Base-by-base conservation (phyloP, 2,888 invertebrate genomes). In the Craniophora ligustri region DNA sequence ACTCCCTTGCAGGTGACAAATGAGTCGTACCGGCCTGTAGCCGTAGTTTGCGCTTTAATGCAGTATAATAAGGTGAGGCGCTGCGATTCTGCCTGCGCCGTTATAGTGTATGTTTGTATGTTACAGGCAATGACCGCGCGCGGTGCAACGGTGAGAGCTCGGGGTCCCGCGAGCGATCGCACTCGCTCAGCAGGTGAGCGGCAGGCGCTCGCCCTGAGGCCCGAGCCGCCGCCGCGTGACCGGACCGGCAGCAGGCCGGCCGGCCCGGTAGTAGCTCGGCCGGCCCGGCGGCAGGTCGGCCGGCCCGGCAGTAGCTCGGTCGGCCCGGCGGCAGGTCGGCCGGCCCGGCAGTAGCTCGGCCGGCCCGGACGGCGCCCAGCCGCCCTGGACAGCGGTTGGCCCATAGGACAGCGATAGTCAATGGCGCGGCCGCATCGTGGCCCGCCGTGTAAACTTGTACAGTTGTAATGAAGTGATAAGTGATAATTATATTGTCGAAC, bases 171-270 rank as follows among this genome's bases (percentile, higher is more conserved):
- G 87, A 86, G 81, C 90, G 93, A 39, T 93, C 93, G 74, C 94
- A 96, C 87, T 96, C 96, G 79, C 94, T 96, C 73, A 96, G 96
- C 81, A 94, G 96, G 95, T 96, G 95, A 96, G 94, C 89, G 82
- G 84, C 83, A 71, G 58, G 73, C 79, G 46, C 53, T 76, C 78
- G 76, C 74, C 80, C 78, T 46, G 48, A 47, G 50, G 38, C 50
- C 50, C 31, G 65, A 72, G 72, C 68, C 67, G 71, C 41, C 40
- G 57, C 34, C 36, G 36, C 21, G 31, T 41, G 41, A 45, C 28
- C 42, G 21, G 69, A 68, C 67, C 67, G 39, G 41, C 40, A 45
- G 35, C 35, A 36, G 28, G 11, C 13, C 11, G 41, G 41, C 51
- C 41, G 26, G 36, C 16, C n/a, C n/a, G n/a, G n/a, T n/a, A n/a